These are phyloP conservation scores for Polypedilum pembai DNA, from an alignment of 1,140 invertebrate genomes.

Conservation along the genomic window DNA sequence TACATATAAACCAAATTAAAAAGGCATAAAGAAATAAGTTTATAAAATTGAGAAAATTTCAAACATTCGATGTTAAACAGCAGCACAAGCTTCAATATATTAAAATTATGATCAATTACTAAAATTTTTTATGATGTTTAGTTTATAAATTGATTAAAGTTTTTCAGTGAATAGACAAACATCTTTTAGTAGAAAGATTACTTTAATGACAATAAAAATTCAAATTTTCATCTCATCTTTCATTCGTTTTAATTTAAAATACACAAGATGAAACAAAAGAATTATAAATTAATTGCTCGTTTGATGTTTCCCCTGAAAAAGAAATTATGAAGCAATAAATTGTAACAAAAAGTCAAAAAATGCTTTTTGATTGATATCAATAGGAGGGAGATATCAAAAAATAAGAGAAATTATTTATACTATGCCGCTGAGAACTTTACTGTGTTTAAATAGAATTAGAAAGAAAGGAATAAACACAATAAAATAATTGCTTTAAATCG, in stretches of 20 bases:
- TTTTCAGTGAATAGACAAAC: neutral
- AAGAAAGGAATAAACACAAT: constrained; percentile 23
- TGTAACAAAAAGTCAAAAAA: neutral
- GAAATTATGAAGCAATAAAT: constrained; percentile 14
- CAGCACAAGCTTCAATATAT: neutral
- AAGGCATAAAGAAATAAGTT: constrained; percentile 1
- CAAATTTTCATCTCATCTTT: constrained; percentile 12
- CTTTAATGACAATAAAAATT: neutral
- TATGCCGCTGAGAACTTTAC: neutral
- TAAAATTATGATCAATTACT: neutral
- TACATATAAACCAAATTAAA: neutral
- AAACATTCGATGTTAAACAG: neutral
- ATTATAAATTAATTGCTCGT: neutral
- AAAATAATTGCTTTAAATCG: constrained; percentile 27
- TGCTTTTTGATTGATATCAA: neutral
- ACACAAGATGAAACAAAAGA: neutral
- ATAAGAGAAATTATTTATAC: constrained; percentile 26
- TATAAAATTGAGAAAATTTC: neutral
- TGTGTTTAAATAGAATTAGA: constrained; percentile 21
- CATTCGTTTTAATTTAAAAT: neutral
- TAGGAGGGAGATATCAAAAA: neutral
- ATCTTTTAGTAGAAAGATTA: neutral
- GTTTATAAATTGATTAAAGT: constrained; percentile 14
- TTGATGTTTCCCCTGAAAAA: neutral
- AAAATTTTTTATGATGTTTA: constrained; percentile 8